Conservation (phyloP, 2,888 invertebrate species). For the Dyspetes luteomarginatus region DNA sequence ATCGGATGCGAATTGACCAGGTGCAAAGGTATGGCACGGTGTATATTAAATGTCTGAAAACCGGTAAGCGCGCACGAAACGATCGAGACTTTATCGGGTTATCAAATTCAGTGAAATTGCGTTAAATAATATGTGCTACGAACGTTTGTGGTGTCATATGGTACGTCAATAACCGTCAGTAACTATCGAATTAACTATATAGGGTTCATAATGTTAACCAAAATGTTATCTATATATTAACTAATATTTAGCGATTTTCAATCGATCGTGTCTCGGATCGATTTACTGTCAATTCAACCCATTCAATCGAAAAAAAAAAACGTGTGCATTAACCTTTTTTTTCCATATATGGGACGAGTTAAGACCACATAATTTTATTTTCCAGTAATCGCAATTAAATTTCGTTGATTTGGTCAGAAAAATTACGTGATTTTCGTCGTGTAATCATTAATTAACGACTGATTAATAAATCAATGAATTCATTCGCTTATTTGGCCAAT, state of each 20-base stretch:
- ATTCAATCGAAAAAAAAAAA: constrained; percentile 31
- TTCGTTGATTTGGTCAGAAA: constrained; percentile 41
- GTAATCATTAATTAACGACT: background rate
- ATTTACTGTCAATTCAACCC: constrained; percentile 42
- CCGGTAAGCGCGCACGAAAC: background rate
- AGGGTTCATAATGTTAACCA: too few species aligned
- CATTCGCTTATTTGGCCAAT: background rate
- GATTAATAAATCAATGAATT: background rate
- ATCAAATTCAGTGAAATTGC: background rate
- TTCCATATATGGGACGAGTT: constrained; percentile 23
- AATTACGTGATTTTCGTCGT: constrained; percentile 52
- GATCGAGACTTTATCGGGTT: background rate
- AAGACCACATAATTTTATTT: constrained; percentile 29
- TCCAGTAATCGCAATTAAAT: constrained; percentile 42
- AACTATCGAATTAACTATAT: too few species aligned
- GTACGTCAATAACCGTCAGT: constrained; percentile 48
- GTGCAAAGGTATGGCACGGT: too few species aligned
- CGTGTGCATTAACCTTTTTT: constrained; percentile 45
- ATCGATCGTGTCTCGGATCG: constrained; percentile 53
- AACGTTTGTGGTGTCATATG: constrained; percentile 1
- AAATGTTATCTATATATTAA: too few species aligned
- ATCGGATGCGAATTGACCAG: too few species aligned
- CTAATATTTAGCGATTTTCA: too few species aligned
- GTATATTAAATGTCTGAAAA: too few species aligned
- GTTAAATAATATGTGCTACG: background rate